These are phyloP conservation scores for Andrena bicolor DNA, from an alignment of 2,888 invertebrate species.

Conservation along the genomic window DNA sequence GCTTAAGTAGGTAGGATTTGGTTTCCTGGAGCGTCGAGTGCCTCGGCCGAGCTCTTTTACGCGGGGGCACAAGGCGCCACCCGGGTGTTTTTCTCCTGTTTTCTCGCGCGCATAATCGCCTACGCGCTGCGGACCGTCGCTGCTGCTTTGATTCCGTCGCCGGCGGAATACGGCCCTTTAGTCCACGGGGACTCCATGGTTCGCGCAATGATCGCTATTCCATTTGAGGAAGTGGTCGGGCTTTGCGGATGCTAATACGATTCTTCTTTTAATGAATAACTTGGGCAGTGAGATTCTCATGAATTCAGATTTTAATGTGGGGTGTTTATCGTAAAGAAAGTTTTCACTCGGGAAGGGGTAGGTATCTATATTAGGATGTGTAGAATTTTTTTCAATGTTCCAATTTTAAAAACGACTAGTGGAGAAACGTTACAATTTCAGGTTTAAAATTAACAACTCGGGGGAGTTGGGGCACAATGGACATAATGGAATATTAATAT, in stretches of 20 bases:
- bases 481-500: too few species aligned
- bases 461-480: too few species aligned
- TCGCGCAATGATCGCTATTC: neutral
- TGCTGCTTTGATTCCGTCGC: constrained; percentile 1
- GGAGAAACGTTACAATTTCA: too few species aligned
- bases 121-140: neutral
- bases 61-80: constrained; percentile 63
- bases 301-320: too few species aligned
- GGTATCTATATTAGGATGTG: too few species aligned
- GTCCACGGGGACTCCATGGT: neutral
- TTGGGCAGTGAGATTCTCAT: too few species aligned
- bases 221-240: neutral
- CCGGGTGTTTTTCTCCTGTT: constrained; percentile 60
- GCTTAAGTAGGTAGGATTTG: constrained; percentile 75
- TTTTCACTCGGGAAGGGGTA: too few species aligned
- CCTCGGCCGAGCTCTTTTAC: constrained; percentile 43
- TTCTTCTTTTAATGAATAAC: neutral
- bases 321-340: too few species aligned
- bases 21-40: constrained; percentile 62
- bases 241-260: neutral
- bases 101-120: constrained; percentile 40
- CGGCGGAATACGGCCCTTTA: too few species aligned
- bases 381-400: too few species aligned
- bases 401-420: too few species aligned
- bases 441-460: too few species aligned